These are phyloP conservation scores for Stenotaenia linearis DNA, from an alignment of 2,888 invertebrate genomes.

Conservation along the genomic window DNA sequence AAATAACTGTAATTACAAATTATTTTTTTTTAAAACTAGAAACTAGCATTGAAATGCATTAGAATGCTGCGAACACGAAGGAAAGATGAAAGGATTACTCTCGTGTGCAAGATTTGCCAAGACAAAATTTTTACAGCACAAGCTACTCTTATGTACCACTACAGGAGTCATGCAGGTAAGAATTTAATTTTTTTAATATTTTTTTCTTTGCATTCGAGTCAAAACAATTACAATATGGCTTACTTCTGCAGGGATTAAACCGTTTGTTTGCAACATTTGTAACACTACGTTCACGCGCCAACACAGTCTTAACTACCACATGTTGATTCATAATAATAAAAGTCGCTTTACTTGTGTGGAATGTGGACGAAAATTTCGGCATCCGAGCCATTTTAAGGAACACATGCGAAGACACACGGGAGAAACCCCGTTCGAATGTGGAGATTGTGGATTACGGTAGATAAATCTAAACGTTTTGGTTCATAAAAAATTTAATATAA, in stretches of 20 bases:
- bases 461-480: too few relatives aligned
- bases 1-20: not conserved
- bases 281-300: slow-evolving; percentile 56
- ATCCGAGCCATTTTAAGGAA: slow-evolving; percentile 57
- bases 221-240: too few relatives aligned
- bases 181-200: not conserved
- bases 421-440: slow-evolving; percentile 53
- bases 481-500: too few relatives aligned
- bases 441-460: slow-evolving; percentile 47
- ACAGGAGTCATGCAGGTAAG: slow-evolving; percentile 55
- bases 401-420: slow-evolving; percentile 56
- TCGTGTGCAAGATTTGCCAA: slow-evolving; percentile 55
- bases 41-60: slow-evolving; percentile 53
- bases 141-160: slow-evolving; percentile 57
- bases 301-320: slow-evolving; percentile 58
- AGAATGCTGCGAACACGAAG: slow-evolving; percentile 55
- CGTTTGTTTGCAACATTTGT: slow-evolving; percentile 56
- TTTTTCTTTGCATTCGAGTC: not conserved
- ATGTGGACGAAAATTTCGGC: slow-evolving; percentile 57
- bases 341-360: slow-evolving; percentile 56
- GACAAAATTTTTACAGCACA: slow-evolving; percentile 55
- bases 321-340: slow-evolving; percentile 57
- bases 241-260: slow-evolving; percentile 53
- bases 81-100: slow-evolving; percentile 50
- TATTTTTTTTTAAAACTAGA: slow-evolving; percentile 40